Percentiles rank a stretch among this genome's conserved stretches.
Evolutionary conservation across 2,888 invertebrate species (phyloP).

Genomic region (Eretmocerus hayati): DNA sequence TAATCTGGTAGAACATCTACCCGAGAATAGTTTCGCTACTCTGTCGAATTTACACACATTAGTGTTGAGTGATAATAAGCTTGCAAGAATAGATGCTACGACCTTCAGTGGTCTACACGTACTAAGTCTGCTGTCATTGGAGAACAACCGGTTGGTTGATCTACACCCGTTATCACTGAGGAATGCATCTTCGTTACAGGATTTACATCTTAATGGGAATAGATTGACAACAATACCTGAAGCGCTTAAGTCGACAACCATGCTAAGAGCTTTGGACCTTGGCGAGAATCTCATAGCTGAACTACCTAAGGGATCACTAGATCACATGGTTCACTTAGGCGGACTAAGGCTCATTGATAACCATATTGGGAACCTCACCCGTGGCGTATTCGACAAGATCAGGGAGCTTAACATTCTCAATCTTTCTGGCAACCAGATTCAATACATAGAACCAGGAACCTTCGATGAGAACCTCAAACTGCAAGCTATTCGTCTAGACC

Average conservation of each 20-base stretch:
- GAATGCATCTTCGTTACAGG: constrained; percentile 74
- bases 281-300: constrained; percentile 78
- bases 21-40: constrained; percentile 71
- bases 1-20: constrained; percentile 68
- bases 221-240: constrained; percentile 68
- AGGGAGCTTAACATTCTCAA: constrained; percentile 73
- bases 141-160: constrained; percentile 70
- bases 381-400: constrained; percentile 73
- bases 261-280: constrained; percentile 73
- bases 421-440: constrained; percentile 75
- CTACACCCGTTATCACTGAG: constrained; percentile 69
- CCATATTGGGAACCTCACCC: constrained; percentile 70
- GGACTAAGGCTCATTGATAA: constrained; percentile 79
- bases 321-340: constrained; percentile 71
- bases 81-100: constrained; percentile 67
- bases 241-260: constrained; percentile 66
- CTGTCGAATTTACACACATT: constrained; percentile 73
- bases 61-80: constrained; percentile 72
- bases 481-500: constrained; percentile 74
- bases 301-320: constrained; percentile 73
- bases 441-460: constrained; percentile 67
- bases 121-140: constrained; percentile 68
- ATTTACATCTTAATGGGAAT: constrained; percentile 77
- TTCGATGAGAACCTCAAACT: constrained; percentile 73
- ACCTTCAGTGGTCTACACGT: constrained; percentile 71